Evolutionary conservation across 2,888 invertebrate genomes (phyloP), one percentile per base, ranked within the genome.

Genomic region (Acrobasis repandana): DNA sequence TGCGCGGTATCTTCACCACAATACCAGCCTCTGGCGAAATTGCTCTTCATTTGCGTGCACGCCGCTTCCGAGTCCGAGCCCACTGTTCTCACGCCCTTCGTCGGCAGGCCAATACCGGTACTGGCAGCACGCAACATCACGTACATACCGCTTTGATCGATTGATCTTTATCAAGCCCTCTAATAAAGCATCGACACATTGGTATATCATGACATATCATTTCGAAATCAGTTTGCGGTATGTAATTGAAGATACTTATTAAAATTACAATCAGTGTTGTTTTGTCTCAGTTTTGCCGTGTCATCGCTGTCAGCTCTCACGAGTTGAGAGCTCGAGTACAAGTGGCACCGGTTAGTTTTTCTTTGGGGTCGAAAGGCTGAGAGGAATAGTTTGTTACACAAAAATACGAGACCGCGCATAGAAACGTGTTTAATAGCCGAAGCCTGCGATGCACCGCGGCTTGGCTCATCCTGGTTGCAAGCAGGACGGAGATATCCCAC

Each of bases 381-480:
- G 67, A 65, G 60, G 65, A 70, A 70, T 74, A 70, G 73, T 63
- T 67, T 64, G 72, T 74, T 74, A 78, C 77, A 81, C 76, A 82
- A 86, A 86, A 84, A 83, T 88, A 88, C 92, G 91, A 87, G 88
- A 74, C 86, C 75, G 73, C 77, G 92, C 92, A 92, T 92, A 92
- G 85, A 80, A 88, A 89, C 92, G 90, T 92, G 92, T 87, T 87
- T 91, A 92, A 92, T 91, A 81, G 84, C 73, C 83, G 76, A 78
- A 79, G 78, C 75, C 73, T 75, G 77, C 76, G 85, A 85, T 86
- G 85, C 83, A 80, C 71, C 77, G 72, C 73, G 77, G 77, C 69
- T 72, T 70, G 67, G 68, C 67, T 78, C 72, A 79, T 85, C 83
- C 80, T 83, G 82, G 79, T 77, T 76, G 72, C 71, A 79, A 86